Evolutionary conservation across 2,797 vertebrate species (phyloP).

Genomic region (Acanthurus leucopareius): DNA sequence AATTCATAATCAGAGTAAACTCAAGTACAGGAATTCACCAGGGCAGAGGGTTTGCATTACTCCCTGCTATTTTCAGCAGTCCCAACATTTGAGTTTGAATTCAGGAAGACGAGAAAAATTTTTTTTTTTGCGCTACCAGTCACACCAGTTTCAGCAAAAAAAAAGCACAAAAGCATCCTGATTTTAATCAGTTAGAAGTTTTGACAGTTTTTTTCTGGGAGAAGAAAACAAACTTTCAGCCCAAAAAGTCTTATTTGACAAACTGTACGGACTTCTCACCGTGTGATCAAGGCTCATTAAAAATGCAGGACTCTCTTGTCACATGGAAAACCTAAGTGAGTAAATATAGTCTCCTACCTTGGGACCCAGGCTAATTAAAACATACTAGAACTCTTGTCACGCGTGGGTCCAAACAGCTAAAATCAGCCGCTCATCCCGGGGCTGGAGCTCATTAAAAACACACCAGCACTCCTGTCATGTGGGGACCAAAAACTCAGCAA

Average conservation of each 20-base stretch:
- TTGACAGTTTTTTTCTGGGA: background rate
- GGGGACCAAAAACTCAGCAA: slow-evolving; percentile 34
- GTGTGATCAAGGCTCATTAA: slow-evolving; percentile 54
- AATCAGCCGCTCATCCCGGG: slow-evolving; percentile 38
- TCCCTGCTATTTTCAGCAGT: background rate
- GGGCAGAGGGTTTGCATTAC: slow-evolving; percentile 16
- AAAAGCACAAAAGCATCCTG: background rate
- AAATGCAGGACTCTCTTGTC: slow-evolving; percentile 53
- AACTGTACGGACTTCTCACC: slow-evolving; percentile 25
- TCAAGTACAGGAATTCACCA: slow-evolving; percentile 26
- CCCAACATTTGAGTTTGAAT: background rate
- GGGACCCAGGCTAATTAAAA: slow-evolving; percentile 67
- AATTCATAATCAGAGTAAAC: slow-evolving; percentile 45
- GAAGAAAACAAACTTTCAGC: slow-evolving; percentile 25
- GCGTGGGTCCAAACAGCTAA: slow-evolving; percentile 45
- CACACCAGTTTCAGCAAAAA: background rate
- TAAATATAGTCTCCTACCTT: slow-evolving; percentile 52
- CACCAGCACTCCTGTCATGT: slow-evolving; percentile 21
- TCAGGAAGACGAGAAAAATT: background rate
- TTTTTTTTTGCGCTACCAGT: background rate
- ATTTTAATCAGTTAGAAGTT: slow-evolving; percentile 17
- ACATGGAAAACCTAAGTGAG: slow-evolving; percentile 29
- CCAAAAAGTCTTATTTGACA: slow-evolving; percentile 27
- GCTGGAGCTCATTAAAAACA: slow-evolving; percentile 66
- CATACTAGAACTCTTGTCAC: slow-evolving; percentile 38